Percentiles rank a stretch among this genome's conserved stretches.
Evolutionary conservation across 2,888 invertebrate species (phyloP).

Genomic region (Apamea crenata): DNA sequence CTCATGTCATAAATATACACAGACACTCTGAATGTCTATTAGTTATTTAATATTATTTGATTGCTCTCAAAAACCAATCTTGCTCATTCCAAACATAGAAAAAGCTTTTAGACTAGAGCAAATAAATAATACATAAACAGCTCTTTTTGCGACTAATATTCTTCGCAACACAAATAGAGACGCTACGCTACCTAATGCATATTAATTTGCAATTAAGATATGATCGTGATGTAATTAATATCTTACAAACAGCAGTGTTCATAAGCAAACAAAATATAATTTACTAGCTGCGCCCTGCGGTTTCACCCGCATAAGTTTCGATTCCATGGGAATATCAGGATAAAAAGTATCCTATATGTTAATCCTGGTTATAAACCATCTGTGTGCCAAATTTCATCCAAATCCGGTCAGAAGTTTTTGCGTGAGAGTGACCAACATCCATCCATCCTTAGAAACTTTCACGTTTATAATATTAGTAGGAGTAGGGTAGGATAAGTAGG

Average conservation of each 20-base stretch:
- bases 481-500: no score
- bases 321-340: no score
- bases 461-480: no score
- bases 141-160: slow-evolving; percentile 26
- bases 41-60: slow-evolving; percentile 17
- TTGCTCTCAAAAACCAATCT: slow-evolving; percentile 7
- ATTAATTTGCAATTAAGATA: slow-evolving; percentile 60
- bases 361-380: no score
- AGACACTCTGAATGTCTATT: not conserved
- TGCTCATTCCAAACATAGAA: slow-evolving; percentile 15
- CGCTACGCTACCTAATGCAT: slow-evolving; percentile 51
- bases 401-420: no score
- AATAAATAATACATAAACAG: slow-evolving; percentile 34
- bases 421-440: no score
- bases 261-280: slow-evolving; percentile 34
- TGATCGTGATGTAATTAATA: slow-evolving; percentile 56
- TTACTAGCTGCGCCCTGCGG: not conserved
- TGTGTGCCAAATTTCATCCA: no score
- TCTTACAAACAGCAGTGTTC: slow-evolving; percentile 39
- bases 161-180: slow-evolving; percentile 39
- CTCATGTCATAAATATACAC: not conserved
- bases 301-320: no score
- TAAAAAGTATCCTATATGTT: no score
- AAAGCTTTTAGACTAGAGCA: slow-evolving; percentile 27
- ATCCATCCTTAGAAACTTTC: no score